Evolutionary conservation across 2,113 vertebrate species (phyloP), one percentile per base, ranked within the genome.

Genomic region (Myodes glareolus): DNA sequence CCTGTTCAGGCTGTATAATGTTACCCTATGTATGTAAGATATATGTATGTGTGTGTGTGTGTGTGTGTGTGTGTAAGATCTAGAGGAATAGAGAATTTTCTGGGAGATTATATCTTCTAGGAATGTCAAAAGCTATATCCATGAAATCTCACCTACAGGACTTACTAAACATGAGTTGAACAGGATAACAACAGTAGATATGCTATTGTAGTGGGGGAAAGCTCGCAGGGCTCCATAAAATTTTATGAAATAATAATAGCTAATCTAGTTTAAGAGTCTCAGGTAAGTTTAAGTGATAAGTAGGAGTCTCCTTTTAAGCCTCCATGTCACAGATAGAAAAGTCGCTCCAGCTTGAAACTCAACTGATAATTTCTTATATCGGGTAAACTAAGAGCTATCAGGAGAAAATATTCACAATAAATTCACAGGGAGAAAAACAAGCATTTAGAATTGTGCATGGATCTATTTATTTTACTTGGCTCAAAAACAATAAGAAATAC

Each of bases 281-380:
- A 68, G 1, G 94, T 86, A 94, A 29, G 6, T 91, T 82, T 84
- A 94, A 98, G 75, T 25, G 95, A 98, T 96, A 91, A 80, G 21
- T 97, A 97, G 97, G 95, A 81, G 82, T 84, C 52, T 61, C 88
- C 80, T 92, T 67, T 82, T 92, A 90, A 93, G 58, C 87, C 94
- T 65, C 67, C 73, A 72, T 45, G 63, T 12, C 19, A 63, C 50
- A 95, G 92, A 97, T 85, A 70, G 0, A 95, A 10, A 29, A 92
- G 39, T 78, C 94, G 39, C 16, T 84, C 7, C 7, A 10, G 14
- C 33, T 10, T 94, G 55, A 50, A 72, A 91, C 97, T 80, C 80
- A 91, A 50, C 78, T 96, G 65, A 73, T 72, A 80, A 39, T 5
- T 68, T 98, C 25, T 52, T 96, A 7, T 73, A 19, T 4, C 39